Percentiles rank a stretch among this genome's conserved stretches.
Evolutionary conservation across 2,113 vertebrate species (phyloP).

Genomic region (Bubo scandiacus): DNA sequence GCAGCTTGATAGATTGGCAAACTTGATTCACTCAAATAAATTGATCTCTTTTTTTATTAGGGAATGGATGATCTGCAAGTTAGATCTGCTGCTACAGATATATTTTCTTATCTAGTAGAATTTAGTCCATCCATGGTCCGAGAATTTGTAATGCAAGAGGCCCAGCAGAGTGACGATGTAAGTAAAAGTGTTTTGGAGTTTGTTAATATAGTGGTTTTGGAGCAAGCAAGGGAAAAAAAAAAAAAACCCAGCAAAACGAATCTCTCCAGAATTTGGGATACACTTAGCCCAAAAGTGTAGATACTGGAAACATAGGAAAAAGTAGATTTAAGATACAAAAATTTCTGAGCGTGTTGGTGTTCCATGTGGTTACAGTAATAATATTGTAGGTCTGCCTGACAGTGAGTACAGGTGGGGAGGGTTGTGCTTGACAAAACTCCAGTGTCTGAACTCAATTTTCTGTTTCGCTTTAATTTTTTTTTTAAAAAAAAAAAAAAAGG

Average conservation of each 20-base stretch:
- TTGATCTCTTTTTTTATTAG: constrained; percentile 62
- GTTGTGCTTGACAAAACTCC: not conserved
- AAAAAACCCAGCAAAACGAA: not conserved
- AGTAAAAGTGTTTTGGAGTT: constrained; percentile 57
- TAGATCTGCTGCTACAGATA: constrained; percentile 95
- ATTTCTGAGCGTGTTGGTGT: not conserved
- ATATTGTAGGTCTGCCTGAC: not conserved
- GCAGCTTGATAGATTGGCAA: not conserved
- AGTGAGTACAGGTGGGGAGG: not conserved
- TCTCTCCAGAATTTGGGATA: not conserved
- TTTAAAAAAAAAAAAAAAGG: not conserved
- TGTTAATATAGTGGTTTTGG: not conserved
- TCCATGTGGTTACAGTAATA: not conserved
- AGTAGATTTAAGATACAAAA: not conserved
- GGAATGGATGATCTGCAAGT: constrained; percentile 98
- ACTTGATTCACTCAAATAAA: not conserved
- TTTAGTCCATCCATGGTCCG: constrained; percentile 99
- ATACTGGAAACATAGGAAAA: not conserved
- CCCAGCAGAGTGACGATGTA: constrained; percentile 96
- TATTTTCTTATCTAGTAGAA: constrained; percentile 99
- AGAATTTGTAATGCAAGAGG: constrained; percentile 99
- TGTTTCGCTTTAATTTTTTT: not conserved
- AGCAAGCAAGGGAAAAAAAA: not conserved
- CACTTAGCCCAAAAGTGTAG: not conserved
- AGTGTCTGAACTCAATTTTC: not conserved